Conservation (phyloP, 2,113 vertebrate genomes). For the Pygoscelis adeliae region DNA sequence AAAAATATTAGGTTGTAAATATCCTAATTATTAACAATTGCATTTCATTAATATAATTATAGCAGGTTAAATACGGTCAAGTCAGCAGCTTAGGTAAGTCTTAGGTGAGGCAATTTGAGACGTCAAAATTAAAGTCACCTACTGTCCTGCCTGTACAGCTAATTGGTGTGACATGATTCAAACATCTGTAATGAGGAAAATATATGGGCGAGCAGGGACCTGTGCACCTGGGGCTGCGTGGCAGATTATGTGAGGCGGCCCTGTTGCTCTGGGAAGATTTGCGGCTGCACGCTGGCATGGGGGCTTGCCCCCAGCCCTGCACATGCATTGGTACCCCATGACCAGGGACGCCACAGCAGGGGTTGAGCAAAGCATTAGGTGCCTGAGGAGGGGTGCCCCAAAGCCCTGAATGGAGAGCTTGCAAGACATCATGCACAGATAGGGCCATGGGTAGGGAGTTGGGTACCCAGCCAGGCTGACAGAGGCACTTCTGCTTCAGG, state of each 20-base stretch:
- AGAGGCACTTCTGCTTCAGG: neutral
- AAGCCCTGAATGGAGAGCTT: neutral
- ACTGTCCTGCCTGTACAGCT: neutral
- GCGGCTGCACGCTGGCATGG: neutral
- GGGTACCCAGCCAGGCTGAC: neutral
- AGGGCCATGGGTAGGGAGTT: neutral
- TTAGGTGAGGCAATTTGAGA: neutral
- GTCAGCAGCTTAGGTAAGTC: neutral
- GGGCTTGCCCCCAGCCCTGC: neutral
- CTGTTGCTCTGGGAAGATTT: neutral
- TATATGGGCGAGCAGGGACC: neutral
- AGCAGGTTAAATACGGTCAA: neutral
- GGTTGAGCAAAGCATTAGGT: neutral
- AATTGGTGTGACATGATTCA: neutral
- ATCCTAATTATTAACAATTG: neutral
- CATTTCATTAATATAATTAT: neutral
- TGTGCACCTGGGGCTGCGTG: accelerated
- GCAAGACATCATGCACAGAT: neutral
- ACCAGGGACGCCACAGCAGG: neutral
- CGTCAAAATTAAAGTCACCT: neutral
- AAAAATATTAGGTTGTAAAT: neutral
- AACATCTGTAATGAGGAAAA: neutral
- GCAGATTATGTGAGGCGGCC: neutral
- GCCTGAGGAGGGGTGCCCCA: neutral
- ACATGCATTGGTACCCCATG: neutral